phyloP scores from a whole-genome alignment of 2,113 vertebrate species.

The Mustela lutreola region DNA sequence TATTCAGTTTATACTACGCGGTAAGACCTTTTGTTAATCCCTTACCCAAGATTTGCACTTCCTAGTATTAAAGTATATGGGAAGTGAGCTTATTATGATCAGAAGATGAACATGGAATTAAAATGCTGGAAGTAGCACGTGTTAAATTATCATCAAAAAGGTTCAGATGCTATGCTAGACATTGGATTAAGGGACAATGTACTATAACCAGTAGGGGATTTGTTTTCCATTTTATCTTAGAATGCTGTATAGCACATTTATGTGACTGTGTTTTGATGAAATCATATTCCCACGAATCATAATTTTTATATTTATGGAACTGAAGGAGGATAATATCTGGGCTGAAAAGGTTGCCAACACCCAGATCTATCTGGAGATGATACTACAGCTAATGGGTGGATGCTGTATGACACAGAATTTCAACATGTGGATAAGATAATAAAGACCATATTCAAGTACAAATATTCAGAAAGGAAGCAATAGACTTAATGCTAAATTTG shows the following conservation, averaged over 20 bases:
- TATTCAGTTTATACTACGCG: background rate
- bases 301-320: background rate
- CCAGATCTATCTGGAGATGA: background rate
- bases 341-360: background rate
- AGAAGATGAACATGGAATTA: background rate
- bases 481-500: background rate
- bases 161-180: background rate
- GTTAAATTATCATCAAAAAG: slow-evolving; percentile 2
- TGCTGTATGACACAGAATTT: background rate
- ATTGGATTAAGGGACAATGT: background rate
- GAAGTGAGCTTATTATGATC: background rate
- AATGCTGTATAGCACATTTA: background rate
- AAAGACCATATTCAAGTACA: background rate
- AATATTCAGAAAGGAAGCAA: background rate
- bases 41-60: background rate
- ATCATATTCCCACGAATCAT: background rate
- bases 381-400: background rate
- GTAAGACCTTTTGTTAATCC: background rate
- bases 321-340: background rate
- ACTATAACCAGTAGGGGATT: background rate
- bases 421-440: background rate
- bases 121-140: background rate
- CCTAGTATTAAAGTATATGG: background rate
- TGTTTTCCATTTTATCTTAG: slow-evolving; percentile 17
- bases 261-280: background rate